Conservation (phyloP, 2,113 vertebrate genomes). For the Myotis brandtii region DNA sequence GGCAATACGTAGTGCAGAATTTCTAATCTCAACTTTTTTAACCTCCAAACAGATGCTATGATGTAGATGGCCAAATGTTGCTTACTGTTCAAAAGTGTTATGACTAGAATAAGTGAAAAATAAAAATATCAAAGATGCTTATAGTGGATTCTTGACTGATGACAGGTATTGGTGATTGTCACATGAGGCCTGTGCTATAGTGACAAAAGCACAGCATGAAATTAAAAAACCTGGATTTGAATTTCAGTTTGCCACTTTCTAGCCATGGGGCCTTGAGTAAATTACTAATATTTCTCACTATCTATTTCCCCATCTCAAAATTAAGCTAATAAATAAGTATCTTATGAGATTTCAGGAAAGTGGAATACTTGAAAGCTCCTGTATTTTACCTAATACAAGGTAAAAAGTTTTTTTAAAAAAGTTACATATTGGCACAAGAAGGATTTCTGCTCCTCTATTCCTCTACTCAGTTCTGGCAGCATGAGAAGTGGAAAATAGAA, state of each 20-base stretch:
- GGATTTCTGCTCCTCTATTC: neutral
- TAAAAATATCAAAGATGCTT: neutral
- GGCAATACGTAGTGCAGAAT: neutral
- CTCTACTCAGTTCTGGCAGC: neutral
- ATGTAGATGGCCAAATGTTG: neutral
- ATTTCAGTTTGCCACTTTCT: neutral
- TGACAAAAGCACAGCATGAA: neutral
- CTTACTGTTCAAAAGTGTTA: neutral
- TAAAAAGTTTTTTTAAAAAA: neutral
- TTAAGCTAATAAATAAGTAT: neutral
- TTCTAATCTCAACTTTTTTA: neutral
- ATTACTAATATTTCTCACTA: slow-evolving; percentile 31
- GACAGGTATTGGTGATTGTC: neutral
- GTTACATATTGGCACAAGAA: neutral
- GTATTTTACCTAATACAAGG: neutral
- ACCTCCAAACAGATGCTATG: neutral
- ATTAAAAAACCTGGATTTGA: neutral
- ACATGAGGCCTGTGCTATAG: neutral
- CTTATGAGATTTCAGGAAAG: neutral
- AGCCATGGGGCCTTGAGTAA: neutral
- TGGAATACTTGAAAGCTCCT: neutral
- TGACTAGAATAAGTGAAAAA: neutral
- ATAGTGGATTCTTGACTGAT: neutral
- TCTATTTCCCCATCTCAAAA: neutral
- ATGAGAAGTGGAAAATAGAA: neutral